A percentile compares a stretch with the other conserved stretches of the same genome.
Evolutionary conservation across 2,797 vertebrate genomes (phyloP).

Genomic region (Eospalax fontanierii): DNA sequence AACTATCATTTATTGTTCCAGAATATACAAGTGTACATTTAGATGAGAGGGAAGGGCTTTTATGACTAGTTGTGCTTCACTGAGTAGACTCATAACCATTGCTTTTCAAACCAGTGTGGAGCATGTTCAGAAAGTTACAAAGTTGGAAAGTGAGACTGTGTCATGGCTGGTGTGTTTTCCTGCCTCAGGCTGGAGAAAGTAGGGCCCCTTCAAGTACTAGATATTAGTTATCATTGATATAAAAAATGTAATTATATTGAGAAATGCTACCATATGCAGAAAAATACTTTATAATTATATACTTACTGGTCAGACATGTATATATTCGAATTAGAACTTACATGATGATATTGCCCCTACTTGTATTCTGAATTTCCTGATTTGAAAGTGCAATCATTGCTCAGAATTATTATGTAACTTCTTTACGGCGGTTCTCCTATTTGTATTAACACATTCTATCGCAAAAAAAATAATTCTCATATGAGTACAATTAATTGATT

Average conservation of each 20-base stretch:
- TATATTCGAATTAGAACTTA: conserved; percentile 43
- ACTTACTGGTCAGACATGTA: background rate
- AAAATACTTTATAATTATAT: conserved; percentile 19
- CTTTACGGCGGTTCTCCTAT: conserved; percentile 57
- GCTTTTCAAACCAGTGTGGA: conserved; percentile 17
- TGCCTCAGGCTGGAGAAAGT: conserved; percentile 4
- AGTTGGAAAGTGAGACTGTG: conserved; percentile 30
- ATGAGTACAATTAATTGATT: conserved; percentile 51
- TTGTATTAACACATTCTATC: conserved; percentile 68
- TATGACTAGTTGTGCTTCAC: background rate
- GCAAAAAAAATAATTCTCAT: conserved; percentile 62
- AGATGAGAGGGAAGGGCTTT: background rate
- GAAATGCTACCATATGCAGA: background rate
- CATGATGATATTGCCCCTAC: background rate
- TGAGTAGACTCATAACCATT: background rate
- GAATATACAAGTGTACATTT: background rate
- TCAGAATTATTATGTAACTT: conserved; percentile 57
- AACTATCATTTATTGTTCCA: background rate
- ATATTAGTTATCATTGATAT: background rate
- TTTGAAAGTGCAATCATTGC: conserved; percentile 59
- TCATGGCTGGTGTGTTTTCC: background rate
- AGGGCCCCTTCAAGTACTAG: background rate
- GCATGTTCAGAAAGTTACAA: conserved; percentile 12
- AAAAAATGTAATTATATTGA: conserved; percentile 41
- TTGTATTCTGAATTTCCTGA: conserved; percentile 61